Evolutionary conservation across 2,797 vertebrate species (phyloP).

Genomic region (Poecile montanus): DNA sequence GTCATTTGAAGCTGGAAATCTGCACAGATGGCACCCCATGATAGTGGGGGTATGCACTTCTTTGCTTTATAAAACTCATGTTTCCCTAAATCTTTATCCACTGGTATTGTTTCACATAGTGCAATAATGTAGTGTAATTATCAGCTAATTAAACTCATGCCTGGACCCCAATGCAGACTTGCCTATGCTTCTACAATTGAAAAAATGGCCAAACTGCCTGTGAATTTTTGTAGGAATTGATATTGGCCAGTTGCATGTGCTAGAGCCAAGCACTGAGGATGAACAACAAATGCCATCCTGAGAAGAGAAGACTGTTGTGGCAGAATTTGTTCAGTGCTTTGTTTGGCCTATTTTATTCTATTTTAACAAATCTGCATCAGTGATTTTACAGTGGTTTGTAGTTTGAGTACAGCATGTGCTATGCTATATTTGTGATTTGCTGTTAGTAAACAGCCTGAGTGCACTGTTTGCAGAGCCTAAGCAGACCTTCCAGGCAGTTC

Average conservation of each 20-base stretch:
- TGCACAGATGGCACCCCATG: background rate
- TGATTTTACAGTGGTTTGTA: background rate
- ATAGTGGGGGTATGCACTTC: background rate
- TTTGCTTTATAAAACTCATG: background rate
- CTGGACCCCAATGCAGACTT: background rate
- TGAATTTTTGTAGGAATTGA: background rate
- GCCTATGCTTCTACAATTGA: background rate
- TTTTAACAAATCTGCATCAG: background rate
- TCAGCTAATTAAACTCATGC: background rate
- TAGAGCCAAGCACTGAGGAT: background rate
- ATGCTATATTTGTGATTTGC: background rate
- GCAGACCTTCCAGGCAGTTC: background rate
- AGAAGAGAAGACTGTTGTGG: background rate
- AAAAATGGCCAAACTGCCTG: background rate
- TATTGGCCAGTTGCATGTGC: background rate
- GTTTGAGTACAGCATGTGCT: background rate
- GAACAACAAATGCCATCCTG: rapidly evolving
- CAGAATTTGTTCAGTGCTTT: background rate
- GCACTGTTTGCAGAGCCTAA: background rate
- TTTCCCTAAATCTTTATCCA: background rate
- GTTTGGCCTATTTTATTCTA: background rate
- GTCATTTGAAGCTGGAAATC: background rate
- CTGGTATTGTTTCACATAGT: background rate
- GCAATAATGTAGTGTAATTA: background rate
- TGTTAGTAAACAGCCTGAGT: background rate